These are phyloP conservation scores for Ctenoplectra terminalis DNA, from an alignment of 1,140 invertebrate species.

Conservation along the genomic window DNA sequence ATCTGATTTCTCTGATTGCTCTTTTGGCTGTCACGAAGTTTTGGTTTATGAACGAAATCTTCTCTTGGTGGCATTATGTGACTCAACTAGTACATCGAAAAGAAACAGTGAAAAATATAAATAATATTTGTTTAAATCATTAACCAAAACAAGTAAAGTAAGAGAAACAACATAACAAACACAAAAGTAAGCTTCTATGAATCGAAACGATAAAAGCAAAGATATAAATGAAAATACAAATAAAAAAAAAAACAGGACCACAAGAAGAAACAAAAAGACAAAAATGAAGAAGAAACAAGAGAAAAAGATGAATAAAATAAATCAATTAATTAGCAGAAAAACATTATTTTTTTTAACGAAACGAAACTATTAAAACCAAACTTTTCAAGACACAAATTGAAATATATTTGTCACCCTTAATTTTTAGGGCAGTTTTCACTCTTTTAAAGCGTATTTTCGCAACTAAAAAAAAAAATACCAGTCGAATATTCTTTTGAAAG, in stretches of 20 bases:
- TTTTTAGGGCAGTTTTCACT: too few relatives aligned
- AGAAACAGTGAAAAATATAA: constrained; percentile 28
- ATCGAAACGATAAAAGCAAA: not conserved
- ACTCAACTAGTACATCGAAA: constrained; percentile 70
- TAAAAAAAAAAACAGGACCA: not conserved
- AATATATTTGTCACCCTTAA: too few relatives aligned
- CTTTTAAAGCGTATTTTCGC: too few relatives aligned
- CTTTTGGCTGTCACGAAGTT: constrained; percentile 62
- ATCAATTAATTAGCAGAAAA: not conserved
- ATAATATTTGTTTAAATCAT: not conserved
- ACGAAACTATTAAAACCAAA: too few relatives aligned
- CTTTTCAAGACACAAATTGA: too few relatives aligned
- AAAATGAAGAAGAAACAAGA: not conserved
- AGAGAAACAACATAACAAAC: not conserved
- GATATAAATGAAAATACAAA: not conserved
- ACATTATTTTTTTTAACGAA: not conserved
- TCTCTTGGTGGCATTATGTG: constrained; percentile 65
- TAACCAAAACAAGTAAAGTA: not conserved
- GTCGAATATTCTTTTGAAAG: too few relatives aligned
- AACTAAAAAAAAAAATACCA: too few relatives aligned
- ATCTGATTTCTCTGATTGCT: constrained; percentile 52
- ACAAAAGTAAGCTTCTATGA: not conserved
- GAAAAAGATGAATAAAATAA: not conserved
- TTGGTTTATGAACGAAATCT: constrained; percentile 56
- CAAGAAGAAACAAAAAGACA: not conserved